Percentiles rank a stretch among this genome's conserved stretches.
Evolutionary conservation across 2,113 vertebrate genomes (phyloP).

Genomic region (Carlito syrichta): DNA sequence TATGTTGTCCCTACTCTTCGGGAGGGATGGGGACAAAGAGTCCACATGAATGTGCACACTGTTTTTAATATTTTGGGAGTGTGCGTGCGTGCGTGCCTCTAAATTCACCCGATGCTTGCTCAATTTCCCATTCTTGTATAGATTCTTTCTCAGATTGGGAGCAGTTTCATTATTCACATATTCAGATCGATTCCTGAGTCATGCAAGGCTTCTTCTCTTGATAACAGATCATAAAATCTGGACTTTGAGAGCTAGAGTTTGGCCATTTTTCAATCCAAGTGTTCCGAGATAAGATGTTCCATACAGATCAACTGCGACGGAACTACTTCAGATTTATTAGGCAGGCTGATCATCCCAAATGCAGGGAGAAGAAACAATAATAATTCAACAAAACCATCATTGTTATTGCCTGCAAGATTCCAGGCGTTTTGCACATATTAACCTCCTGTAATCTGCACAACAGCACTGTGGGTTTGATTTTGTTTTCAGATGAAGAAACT

Average conservation of each 20-base stretch:
- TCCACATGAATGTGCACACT: not conserved
- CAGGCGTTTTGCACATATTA: not conserved
- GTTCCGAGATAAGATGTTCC: slow-evolving; percentile 31
- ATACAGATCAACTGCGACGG: not conserved
- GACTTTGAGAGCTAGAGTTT: not conserved
- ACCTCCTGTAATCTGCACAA: not conserved
- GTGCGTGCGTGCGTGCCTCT: not conserved
- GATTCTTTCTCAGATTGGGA: slow-evolving; percentile 30
- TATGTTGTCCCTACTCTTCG: not conserved
- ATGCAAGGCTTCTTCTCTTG: not conserved
- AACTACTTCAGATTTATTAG: not conserved
- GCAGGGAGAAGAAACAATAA: not conserved
- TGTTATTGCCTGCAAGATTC: not conserved
- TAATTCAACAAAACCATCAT: not conserved
- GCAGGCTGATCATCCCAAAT: not conserved
- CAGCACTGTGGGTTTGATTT: not conserved
- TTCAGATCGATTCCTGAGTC: slow-evolving; percentile 39
- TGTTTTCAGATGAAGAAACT: not conserved
- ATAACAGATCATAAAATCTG: slow-evolving; percentile 26
- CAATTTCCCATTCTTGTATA: not conserved
- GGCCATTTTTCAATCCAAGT: not conserved
- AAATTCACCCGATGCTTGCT: not conserved
- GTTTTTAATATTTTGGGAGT: slow-evolving; percentile 25
- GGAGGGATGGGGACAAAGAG: not conserved
- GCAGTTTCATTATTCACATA: not conserved